Conservation (phyloP, 1,140 invertebrate species). For the Brachionus angularis region DNA sequence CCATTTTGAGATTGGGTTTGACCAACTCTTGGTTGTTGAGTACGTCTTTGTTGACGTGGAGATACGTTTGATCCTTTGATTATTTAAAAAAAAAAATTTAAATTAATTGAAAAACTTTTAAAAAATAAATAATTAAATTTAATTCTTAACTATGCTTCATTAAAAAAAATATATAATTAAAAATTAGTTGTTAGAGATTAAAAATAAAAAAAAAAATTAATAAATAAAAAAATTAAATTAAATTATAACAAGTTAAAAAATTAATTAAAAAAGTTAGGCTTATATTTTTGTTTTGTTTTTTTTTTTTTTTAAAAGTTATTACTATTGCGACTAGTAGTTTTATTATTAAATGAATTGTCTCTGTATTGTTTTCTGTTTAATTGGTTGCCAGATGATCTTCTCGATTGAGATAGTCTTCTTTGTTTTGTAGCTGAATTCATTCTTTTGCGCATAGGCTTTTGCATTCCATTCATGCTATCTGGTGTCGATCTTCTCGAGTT, state of each 20-base stretch:
- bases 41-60: constrained; percentile 31
- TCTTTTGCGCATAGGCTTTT: too few species aligned
- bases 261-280: constrained; percentile 26
- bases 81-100: background rate
- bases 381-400: background rate
- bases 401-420: constrained; percentile 27
- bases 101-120: background rate
- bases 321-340: background rate
- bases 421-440: constrained; percentile 37
- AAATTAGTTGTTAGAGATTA: constrained; percentile 12
- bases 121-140: background rate
- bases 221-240: constrained; percentile 7
- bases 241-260: background rate
- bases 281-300: background rate
- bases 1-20: constrained; percentile 26
- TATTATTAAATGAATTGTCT: constrained; percentile 11
- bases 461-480: too few species aligned
- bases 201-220: constrained; percentile 16
- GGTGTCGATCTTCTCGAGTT: background rate
- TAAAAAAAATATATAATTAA: constrained; percentile 14
- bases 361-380: background rate
- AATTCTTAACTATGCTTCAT: background rate
- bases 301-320: background rate
- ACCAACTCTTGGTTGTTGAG: background rate
- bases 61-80: constrained; percentile 15